Base-by-base conservation (phyloP, 2,113 vertebrate genomes). In the Helogale parvula region DNA sequence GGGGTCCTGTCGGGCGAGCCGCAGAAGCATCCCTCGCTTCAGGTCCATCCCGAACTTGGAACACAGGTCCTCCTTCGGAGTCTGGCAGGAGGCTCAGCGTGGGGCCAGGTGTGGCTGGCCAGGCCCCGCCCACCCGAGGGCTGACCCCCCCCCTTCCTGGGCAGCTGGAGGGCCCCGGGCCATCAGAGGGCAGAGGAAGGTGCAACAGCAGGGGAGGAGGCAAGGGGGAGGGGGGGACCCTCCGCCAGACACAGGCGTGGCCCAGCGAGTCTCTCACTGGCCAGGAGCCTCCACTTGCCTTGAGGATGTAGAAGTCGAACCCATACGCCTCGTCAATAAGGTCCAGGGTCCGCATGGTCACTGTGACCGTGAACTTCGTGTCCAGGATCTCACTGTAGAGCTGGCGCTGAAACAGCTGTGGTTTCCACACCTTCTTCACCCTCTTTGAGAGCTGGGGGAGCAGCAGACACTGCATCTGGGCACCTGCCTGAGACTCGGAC, bases 371-470 rank as follows among this genome's bases (percentile, higher is more conserved):
- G 94, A 99, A 99, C 25, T 96, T 99, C 92, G 99, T 98, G 85
- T 99, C 99, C 0, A 99, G 98, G 98, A 99, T 99, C 98, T 99
- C 99, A 11, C 99, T 99, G 98, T 99, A 99, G 38, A 99, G 98
- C 91, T 99, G 99, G 12, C 99, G 99, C 17, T 98, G 94, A 6
- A 99, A 99, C 19, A 99, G 96, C 98, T 99, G 99, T 0, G 99
- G 99, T 97, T 99, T 99, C 99, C 99, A 99, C 0, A 93, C 97
- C 97, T 99, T 99, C 97, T 95, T 99, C 89, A 99, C 29, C 76
- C 99, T 98, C 45, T 94, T 98, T 0, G 99, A 99, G 92, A 99
- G 98, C 99, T 99, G 89, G 47, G 21, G 74, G 16, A 27, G n/a
- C 1, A 60, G 57, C 19, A 76, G 74, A 90, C 7, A 33, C 17